Percentiles rank a stretch among this genome's conserved stretches.
These are phyloP conservation scores for Strix aluco DNA, from an alignment of 2,113 vertebrate species.

Conservation along the genomic window DNA sequence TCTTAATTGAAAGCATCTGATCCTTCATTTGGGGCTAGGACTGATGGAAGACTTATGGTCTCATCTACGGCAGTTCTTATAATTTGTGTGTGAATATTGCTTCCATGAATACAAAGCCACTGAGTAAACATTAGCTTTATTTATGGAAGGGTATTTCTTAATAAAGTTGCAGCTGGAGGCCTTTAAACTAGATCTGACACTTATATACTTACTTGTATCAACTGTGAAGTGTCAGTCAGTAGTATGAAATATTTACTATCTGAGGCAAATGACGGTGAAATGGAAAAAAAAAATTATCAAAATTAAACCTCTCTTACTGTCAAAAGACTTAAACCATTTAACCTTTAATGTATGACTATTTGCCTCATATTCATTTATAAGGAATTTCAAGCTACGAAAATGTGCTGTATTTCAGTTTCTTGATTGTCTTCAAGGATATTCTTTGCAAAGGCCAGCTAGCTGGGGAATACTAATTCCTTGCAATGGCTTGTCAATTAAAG, in stretches of 20 bases:
- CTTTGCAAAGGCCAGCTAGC: conserved; percentile 10
- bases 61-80: background rate
- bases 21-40: background rate
- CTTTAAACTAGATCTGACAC: background rate
- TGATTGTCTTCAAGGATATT: conserved; percentile 14
- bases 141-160: background rate
- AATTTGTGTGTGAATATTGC: background rate
- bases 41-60: background rate
- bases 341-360: conserved; percentile 24
- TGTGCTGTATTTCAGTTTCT: background rate
- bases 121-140: background rate
- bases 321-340: conserved; percentile 36
- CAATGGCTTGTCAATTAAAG: background rate
- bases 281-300: background rate
- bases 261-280: background rate
- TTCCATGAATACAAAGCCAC: background rate
- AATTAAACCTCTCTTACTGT: conserved; percentile 23
- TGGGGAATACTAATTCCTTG: background rate
- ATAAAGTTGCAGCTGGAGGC: background rate
- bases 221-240: background rate
- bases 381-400: conserved; percentile 37
- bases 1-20: background rate
- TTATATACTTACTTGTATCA: background rate
- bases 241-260: background rate
- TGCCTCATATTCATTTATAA: conserved; percentile 35